Evolutionary conservation across 2,888 invertebrate species (phyloP), one percentile per base, ranked within the genome.

Genomic region (Rhamphomyia laevipes): DNA sequence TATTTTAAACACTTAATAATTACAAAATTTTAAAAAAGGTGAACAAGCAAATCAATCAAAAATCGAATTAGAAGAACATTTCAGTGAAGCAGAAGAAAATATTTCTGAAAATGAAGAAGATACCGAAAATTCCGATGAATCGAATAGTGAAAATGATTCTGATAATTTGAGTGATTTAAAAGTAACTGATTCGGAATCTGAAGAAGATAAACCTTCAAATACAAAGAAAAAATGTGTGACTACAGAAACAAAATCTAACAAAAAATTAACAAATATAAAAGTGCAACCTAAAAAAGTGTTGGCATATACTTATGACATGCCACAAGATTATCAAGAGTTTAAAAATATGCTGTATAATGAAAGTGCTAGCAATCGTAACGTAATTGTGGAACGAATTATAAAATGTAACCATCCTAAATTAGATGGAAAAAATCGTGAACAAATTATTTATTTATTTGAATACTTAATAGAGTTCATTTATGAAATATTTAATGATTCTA

Each of bases 381-480:
- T 78, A 12, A 81, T 90, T 11, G 63, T 94, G 43, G 84, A 86
- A 61, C 78, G 88, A 59, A 80, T 95, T 56, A 83, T 93, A 16
- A 91, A 91, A 70, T 88, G 85, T 60, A 86, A 90, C 70, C 87
- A 93, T 67, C 88, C 88, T 3, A 82, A 87, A 59, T 67, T 92
- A 46, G 80, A 80, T 7, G 81, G 80, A 55, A 80, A 80, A 15
- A 93, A 93, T 63, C 87, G 86, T 63, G 81, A 83, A 33, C 80
- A 82, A 60, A 72, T 93, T 12, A 77, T 80, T 47, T 74, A 78
- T 57, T 66, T 95, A 1, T 90, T 86, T 63, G 78, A 80, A 0
- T 84, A 83, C 61, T 66, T 92, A 55, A 64, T 94, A 30, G 86
- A 91, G 65, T 81, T 86, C 61, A 69, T 87, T 9, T 81, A 87